Evolutionary conservation across 2,113 vertebrate species (phyloP).

Genomic region (Entomyzon cyanotis): DNA sequence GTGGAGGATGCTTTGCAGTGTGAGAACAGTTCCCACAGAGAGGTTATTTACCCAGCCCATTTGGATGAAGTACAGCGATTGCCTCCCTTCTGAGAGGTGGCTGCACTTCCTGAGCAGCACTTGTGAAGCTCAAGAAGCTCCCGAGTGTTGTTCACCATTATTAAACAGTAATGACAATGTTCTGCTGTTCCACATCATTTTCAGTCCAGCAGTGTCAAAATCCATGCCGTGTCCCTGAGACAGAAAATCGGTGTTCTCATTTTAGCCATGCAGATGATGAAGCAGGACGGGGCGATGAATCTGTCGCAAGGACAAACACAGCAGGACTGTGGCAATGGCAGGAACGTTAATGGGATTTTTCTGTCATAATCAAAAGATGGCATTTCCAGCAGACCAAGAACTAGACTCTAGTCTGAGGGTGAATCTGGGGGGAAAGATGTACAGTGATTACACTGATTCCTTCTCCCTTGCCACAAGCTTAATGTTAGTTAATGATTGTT

Average conservation of each 20-base stretch:
- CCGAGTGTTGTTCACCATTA: not conserved
- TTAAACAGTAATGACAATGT: not conserved
- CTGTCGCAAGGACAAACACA: not conserved
- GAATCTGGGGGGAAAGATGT: not conserved
- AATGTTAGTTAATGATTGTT: conserved; percentile 23
- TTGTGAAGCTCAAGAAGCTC: not conserved
- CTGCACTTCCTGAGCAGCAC: not conserved
- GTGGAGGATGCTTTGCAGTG: not conserved
- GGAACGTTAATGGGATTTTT: not conserved
- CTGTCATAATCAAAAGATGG: not conserved
- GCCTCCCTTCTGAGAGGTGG: not conserved
- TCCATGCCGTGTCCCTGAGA: accelerated
- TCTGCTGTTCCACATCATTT: not conserved
- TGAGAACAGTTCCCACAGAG: not conserved
- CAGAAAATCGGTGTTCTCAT: not conserved
- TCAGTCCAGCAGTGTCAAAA: not conserved
- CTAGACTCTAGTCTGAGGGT: not conserved
- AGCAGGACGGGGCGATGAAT: not conserved
- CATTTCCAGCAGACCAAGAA: not conserved
- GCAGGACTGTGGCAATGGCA: not conserved
- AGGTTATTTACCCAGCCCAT: not conserved
- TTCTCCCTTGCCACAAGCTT: not conserved
- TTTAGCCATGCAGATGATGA: not conserved
- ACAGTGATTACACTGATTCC: not conserved
- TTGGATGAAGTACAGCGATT: not conserved